These are phyloP conservation scores for Harpalus rubripes DNA, from an alignment of 2,888 invertebrate genomes.

Conservation along the genomic window DNA sequence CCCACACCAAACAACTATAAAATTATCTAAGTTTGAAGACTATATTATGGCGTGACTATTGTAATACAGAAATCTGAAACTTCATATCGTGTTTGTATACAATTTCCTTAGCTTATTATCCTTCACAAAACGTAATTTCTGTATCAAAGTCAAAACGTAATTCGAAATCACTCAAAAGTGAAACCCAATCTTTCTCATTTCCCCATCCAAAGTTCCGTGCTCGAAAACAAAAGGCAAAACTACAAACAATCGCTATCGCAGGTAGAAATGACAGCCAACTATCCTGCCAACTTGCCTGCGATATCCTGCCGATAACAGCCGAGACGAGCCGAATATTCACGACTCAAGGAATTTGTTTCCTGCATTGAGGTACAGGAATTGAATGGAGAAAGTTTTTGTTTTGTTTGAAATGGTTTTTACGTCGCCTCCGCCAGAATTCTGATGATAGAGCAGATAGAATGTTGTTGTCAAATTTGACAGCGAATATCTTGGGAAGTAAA, in stretches of 20 bases:
- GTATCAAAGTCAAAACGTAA: not conserved
- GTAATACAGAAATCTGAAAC: not conserved
- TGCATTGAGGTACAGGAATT: not conserved
- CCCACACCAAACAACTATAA: too few species aligned
- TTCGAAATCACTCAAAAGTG: not conserved
- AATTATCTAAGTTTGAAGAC: too few species aligned
- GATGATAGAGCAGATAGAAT: too few species aligned
- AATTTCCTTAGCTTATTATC: not conserved
- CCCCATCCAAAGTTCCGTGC: not conserved
- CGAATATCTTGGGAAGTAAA: too few species aligned
- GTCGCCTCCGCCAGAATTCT: too few species aligned
- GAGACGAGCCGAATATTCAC: not conserved
- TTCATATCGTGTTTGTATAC: not conserved
- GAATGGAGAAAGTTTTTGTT: not conserved
- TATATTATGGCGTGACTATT: too few species aligned
- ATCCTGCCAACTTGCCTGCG: constrained; percentile 7
- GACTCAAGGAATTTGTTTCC: not conserved
- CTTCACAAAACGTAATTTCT: not conserved
- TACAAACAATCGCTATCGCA: constrained; percentile 5
- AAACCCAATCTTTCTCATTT: not conserved
- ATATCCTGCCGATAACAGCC: constrained; percentile 2
- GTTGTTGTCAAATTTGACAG: too few species aligned
- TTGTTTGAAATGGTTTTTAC: too few species aligned
- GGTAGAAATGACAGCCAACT: constrained; percentile 7
- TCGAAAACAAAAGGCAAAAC: constrained; percentile 3